Evolutionary conservation across 2,888 invertebrate genomes (phyloP).

Genomic region (Arrhopalites spinosus): DNA sequence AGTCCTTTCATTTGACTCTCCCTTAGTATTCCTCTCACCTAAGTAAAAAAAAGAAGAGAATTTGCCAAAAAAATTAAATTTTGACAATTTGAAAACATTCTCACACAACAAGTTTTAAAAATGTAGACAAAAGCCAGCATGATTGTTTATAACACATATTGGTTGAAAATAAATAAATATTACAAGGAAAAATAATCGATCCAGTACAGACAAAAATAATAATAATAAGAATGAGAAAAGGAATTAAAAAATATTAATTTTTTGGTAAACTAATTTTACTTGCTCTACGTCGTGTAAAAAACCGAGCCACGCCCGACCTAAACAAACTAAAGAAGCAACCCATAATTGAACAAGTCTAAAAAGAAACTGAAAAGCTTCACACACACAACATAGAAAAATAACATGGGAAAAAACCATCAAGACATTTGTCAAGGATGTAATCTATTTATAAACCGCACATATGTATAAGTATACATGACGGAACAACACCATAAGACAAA

Average conservation of each 20-base stretch:
- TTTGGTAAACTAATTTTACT: no score
- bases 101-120: no score
- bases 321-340: slow-evolving; percentile 33
- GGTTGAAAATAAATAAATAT: no score
- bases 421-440: slow-evolving; percentile 32
- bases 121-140: no score
- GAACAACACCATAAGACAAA: not conserved
- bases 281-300: slow-evolving; percentile 22
- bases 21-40: slow-evolving; percentile 1
- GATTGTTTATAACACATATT: no score
- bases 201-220: no score
- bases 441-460: slow-evolving; percentile 40
- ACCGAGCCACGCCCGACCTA: slow-evolving; percentile 27
- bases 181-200: no score
- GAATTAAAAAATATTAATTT: not conserved
- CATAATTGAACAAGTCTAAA: slow-evolving; percentile 25
- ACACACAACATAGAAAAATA: not conserved
- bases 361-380: slow-evolving; percentile 8
- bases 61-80: not conserved
- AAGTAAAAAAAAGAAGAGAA: not conserved
- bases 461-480: not conserved
- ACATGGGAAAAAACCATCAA: slow-evolving; percentile 12
- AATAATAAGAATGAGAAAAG: not conserved
- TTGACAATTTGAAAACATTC: not conserved
- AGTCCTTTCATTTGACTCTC: not conserved